Evolutionary conservation across 2,888 invertebrate species (phyloP).

Genomic region (Callimorpha dominula): DNA sequence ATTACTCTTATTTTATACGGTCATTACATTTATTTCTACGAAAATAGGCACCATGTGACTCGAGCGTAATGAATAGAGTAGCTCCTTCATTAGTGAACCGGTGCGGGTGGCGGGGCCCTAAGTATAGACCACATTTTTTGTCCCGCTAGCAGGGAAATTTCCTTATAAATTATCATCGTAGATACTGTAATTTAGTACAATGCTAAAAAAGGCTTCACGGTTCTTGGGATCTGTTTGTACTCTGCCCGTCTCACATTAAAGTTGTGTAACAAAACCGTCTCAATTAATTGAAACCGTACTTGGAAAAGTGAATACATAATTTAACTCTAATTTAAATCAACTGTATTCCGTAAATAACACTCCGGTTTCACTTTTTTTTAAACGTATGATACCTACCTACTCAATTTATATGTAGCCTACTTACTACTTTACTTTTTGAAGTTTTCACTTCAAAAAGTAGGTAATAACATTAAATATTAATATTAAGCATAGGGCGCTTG

Average conservation of each 20-base stretch:
- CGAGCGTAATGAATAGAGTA: constrained; percentile 58
- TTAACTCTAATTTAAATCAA: constrained; percentile 5
- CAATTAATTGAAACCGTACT: constrained; percentile 19
- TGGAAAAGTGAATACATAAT: constrained; percentile 9
- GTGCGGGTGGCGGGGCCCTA: constrained; percentile 64
- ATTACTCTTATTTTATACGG: no score
- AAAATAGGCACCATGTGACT: constrained; percentile 59
- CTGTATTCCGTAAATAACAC: neutral
- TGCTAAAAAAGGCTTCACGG: constrained; percentile 36
- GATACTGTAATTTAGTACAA: constrained; percentile 50
- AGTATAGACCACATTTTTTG: constrained; percentile 78
- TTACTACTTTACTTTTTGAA: no score
- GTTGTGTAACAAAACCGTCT: constrained; percentile 14
- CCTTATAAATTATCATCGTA: constrained; percentile 53
- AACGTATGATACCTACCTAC: neutral
- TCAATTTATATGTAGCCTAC: neutral
- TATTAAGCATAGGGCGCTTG: no score
- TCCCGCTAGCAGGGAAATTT: constrained; percentile 66
- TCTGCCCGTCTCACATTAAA: constrained; percentile 17
- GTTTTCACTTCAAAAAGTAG: no score
- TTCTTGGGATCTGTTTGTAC: constrained; percentile 27
- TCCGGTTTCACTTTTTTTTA: neutral
- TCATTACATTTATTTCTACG: constrained; percentile 8
- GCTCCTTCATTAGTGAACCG: constrained; percentile 80
- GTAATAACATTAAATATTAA: no score